A percentile compares a stretch with the other conserved stretches of the same genome.
phyloP scores from a whole-genome alignment of 1,140 invertebrate genomes.

The Drosophila arizonae region DNA sequence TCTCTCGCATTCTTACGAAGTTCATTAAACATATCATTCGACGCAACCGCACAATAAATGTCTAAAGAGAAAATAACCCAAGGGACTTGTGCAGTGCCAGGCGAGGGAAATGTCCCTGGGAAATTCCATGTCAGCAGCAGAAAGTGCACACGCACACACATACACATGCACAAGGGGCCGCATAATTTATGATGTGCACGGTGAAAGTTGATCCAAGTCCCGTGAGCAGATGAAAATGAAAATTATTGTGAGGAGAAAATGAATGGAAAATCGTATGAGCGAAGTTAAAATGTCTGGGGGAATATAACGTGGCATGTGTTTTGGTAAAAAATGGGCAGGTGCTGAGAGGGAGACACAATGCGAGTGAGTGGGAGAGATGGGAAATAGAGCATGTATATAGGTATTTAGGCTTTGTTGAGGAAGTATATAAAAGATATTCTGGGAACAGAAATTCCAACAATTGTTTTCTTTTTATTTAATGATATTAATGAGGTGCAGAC shows the following conservation, averaged over 20 bases:
- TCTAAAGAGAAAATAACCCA: conserved; percentile 55
- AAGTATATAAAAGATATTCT: conserved; percentile 14
- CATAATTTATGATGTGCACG: conserved; percentile 74
- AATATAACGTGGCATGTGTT: conserved; percentile 60
- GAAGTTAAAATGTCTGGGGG: conserved; percentile 14
- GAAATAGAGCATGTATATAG: not conserved
- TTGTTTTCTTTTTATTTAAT: not conserved
- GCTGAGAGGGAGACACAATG: conserved; percentile 1
- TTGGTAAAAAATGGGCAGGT: conserved; percentile 49
- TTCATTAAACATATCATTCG: conserved; percentile 67
- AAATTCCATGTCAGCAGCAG: conserved; percentile 63
- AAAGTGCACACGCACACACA: conserved; percentile 1
- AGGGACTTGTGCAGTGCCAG: conserved; percentile 35
- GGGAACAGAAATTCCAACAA: conserved; percentile 16
- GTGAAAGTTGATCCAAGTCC: conserved; percentile 80
- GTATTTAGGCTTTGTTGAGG: conserved; percentile 9
- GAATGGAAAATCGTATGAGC: not conserved
- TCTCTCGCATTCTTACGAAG: conserved; percentile 16
- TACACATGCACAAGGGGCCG: conserved; percentile 7
- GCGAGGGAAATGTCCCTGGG: conserved; percentile 50
- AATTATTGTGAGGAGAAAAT: conserved; percentile 35
- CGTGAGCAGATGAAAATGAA: conserved; percentile 54
- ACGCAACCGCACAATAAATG: conserved; percentile 75
- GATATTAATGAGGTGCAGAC: not conserved
- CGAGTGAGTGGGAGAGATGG: not conserved